These are phyloP conservation scores for Ennomos erosarius DNA, from an alignment of 2,888 invertebrate genomes.

Conservation along the genomic window DNA sequence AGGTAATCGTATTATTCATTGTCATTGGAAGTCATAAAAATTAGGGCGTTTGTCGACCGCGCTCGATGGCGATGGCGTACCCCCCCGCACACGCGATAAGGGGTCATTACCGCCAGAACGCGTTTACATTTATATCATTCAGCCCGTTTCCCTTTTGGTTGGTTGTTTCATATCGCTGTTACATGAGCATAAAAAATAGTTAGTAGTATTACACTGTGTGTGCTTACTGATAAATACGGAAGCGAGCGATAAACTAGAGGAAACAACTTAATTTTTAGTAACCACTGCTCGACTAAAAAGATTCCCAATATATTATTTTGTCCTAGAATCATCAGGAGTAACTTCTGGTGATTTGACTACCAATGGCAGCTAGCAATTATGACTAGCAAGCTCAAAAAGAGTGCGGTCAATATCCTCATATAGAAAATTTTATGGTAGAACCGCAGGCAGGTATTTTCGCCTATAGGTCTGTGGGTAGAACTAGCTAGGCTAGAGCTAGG, in stretches of 20 bases:
- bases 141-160: slow-evolving; percentile 29
- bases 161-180: slow-evolving; percentile 17
- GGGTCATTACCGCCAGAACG: slow-evolving; percentile 34
- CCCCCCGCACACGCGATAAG: slow-evolving; percentile 34
- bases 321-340: too few species aligned
- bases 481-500: too few species aligned
- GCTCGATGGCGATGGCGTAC: slow-evolving; percentile 13
- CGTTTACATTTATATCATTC: slow-evolving; percentile 21
- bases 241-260: slow-evolving; percentile 11
- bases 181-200: slow-evolving; percentile 10
- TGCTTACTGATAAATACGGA: slow-evolving; percentile 5
- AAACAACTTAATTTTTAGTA: not conserved
- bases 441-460: too few species aligned
- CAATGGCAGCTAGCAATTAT: too few species aligned
- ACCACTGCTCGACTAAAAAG: too few species aligned
- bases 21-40: slow-evolving; percentile 35
- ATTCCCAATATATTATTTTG: too few species aligned
- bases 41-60: slow-evolving; percentile 26
- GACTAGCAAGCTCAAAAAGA: too few species aligned
- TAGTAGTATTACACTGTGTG: not conserved
- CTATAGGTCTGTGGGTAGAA: too few species aligned
- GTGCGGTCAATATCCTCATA: too few species aligned
- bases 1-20: slow-evolving; percentile 30
- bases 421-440: too few species aligned
- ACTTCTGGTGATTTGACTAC: too few species aligned